Evolutionary conservation across 2,113 vertebrate genomes (phyloP), one percentile per base, ranked within the genome.

Genomic region (Periophthalmodon schlosseri): DNA sequence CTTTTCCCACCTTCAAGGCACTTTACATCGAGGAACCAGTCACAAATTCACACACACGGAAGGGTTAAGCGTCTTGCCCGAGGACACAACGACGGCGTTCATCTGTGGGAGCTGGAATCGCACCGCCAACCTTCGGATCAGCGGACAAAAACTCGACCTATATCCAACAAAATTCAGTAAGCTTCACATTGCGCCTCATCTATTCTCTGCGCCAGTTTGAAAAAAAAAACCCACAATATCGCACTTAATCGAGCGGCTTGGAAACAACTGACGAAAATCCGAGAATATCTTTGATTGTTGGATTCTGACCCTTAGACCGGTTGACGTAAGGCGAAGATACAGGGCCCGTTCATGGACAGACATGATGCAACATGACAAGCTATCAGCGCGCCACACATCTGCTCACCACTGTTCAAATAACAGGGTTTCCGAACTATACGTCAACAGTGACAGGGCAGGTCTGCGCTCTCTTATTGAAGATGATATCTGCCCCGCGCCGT

Each of bases 391-490:
- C 72, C 9, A 28, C 87, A 87, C 85, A 89, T 90, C 84, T 86
- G 82, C 79, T 84, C 82, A 83, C 71, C 70, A 72, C 83, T 61
- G 68, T 72, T 89, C 85, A 87, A 87, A 88, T 92, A 89, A 87
- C 68, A 64, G 60, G 60, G 61, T 78, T 74, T 80, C 72, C 77
- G 65, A 78, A 74, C 79, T 74, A 78, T 89, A 91, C 87, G 87
- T 91, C 90, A 86, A 64, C 87, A 83, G 86, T 70, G 84, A 84
- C 80, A 87, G 84, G 68, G 86, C 39, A 80, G 80, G 88, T 82
- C 88, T 86, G 82, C 73, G 69, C 65, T 75, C 70, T 75, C 75
- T 90, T 91, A 91, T 90, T 93, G 91, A 90, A 92, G 92, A 94
- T 93, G 84, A 84, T 93, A 94, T 94, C 92, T 76, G 79, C 28